Evolutionary conservation across 2,797 vertebrate species (phyloP).

Genomic region (Mus spretus): DNA sequence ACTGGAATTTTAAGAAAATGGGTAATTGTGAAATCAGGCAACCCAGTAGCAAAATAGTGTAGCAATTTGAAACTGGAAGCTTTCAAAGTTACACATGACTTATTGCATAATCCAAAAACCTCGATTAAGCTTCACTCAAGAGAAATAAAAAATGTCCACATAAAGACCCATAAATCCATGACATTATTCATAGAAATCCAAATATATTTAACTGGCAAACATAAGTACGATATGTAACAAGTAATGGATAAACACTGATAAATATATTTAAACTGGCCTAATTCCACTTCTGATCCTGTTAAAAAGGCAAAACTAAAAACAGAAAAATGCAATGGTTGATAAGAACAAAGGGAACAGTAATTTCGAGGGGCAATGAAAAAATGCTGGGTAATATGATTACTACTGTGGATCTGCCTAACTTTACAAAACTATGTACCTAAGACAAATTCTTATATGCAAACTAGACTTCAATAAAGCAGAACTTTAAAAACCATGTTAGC

Average conservation of each 20-base stretch:
- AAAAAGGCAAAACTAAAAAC: neutral
- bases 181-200: neutral
- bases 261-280: neutral
- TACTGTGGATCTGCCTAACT: neutral
- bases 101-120: neutral
- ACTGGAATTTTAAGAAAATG: constrained; percentile 27
- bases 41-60: neutral
- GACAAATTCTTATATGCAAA: neutral
- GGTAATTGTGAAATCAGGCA: neutral
- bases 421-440: neutral
- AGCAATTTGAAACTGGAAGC: constrained; percentile 4
- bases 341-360: neutral
- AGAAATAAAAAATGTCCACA: constrained; percentile 20
- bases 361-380: neutral
- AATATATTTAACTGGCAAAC: constrained; percentile 24
- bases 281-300: neutral
- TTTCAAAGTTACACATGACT: constrained; percentile 14
- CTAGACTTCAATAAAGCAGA: neutral
- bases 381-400: neutral
- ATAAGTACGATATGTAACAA: neutral
- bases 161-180: neutral
- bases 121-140: neutral
- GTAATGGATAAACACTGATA: neutral
- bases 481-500: neutral
- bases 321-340: neutral